These are phyloP conservation scores for Endomychus coccineus DNA, from an alignment of 2,888 invertebrate species.

Conservation along the genomic window DNA sequence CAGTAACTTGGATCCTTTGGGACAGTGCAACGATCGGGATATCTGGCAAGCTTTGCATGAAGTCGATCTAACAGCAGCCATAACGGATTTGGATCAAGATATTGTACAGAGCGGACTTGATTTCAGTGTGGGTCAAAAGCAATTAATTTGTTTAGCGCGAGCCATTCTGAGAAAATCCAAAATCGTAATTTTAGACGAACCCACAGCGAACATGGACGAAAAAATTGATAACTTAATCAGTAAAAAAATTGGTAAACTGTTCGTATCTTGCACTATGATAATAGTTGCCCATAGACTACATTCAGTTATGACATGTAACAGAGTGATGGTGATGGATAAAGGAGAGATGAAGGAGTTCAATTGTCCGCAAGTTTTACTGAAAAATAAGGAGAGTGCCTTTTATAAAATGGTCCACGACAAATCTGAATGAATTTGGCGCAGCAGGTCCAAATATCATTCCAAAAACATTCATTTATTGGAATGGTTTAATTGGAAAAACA, in stretches of 20 bases:
- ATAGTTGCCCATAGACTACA: slow-evolving; percentile 7
- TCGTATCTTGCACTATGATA: slow-evolving; percentile 10
- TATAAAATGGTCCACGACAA: slow-evolving; percentile 7
- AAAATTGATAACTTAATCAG: slow-evolving; percentile 9
- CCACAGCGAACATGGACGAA: slow-evolving; percentile 13
- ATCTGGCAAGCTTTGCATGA: slow-evolving; percentile 79
- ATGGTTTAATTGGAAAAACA: too few species aligned
- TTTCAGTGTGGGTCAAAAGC: slow-evolving; percentile 13
- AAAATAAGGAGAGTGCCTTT: slow-evolving; percentile 8
- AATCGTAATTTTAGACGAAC: slow-evolving; percentile 14
- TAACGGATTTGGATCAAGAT: slow-evolving; percentile 50
- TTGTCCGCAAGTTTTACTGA: slow-evolving; percentile 8
- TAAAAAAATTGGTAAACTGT: slow-evolving; percentile 8
- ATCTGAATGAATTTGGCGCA: too few species aligned
- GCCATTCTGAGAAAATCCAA: slow-evolving; percentile 10
- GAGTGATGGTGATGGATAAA: slow-evolving; percentile 12
- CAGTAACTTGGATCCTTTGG: slow-evolving; percentile 80
- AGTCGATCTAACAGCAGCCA: slow-evolving; percentile 63
- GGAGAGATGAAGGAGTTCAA: slow-evolving; percentile 11
- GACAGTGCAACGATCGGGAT: slow-evolving; percentile 63
- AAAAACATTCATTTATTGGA: too few species aligned
- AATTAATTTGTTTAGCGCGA: slow-evolving; percentile 12
- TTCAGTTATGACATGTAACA: slow-evolving; percentile 11
- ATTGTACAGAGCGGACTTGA: slow-evolving; percentile 15
- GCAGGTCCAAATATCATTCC: too few species aligned